These are phyloP conservation scores for Conus ventricosus DNA, from an alignment of 1,140 invertebrate genomes.

Conservation along the genomic window DNA sequence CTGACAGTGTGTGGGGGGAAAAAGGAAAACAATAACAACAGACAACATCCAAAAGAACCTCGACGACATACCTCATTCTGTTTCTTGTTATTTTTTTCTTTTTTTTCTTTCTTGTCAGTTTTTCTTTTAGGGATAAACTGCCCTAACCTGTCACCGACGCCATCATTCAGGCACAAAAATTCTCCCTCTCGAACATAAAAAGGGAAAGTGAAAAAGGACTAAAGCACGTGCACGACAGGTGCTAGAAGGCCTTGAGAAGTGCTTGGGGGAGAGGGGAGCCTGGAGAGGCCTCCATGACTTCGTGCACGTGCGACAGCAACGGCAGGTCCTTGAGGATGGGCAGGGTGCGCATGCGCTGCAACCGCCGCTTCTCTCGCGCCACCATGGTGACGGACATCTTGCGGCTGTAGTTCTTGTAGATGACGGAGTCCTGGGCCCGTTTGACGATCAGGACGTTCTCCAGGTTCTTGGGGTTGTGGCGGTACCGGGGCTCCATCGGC, in stretches of 20 bases:
- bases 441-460: slow-evolving; percentile 68
- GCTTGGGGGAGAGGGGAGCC: neutral
- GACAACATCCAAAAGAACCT: too few species aligned
- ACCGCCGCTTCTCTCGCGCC: slow-evolving; percentile 63
- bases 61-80: too few species aligned
- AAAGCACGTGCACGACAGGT: neutral
- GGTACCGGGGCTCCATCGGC: slow-evolving; percentile 62
- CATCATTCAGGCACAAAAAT: too few species aligned
- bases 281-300: slow-evolving; percentile 40
- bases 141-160: too few species aligned
- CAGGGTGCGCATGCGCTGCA: slow-evolving; percentile 66
- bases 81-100: too few species aligned
- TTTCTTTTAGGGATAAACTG: too few species aligned
- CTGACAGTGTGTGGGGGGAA: too few species aligned
- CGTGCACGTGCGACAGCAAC: slow-evolving; percentile 49
- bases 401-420: slow-evolving; percentile 70
- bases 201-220: neutral
- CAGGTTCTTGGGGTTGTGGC: slow-evolving; percentile 69
- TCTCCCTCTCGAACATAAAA: neutral
- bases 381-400: slow-evolving; percentile 68
- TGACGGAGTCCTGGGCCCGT: slow-evolving; percentile 68
- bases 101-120: too few species aligned
- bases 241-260: neutral
- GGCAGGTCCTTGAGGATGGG: slow-evolving; percentile 59
- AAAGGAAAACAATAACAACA: too few species aligned